Base-by-base conservation (phyloP, 2,797 vertebrate genomes). In the Astyanax mexicanus region DNA sequence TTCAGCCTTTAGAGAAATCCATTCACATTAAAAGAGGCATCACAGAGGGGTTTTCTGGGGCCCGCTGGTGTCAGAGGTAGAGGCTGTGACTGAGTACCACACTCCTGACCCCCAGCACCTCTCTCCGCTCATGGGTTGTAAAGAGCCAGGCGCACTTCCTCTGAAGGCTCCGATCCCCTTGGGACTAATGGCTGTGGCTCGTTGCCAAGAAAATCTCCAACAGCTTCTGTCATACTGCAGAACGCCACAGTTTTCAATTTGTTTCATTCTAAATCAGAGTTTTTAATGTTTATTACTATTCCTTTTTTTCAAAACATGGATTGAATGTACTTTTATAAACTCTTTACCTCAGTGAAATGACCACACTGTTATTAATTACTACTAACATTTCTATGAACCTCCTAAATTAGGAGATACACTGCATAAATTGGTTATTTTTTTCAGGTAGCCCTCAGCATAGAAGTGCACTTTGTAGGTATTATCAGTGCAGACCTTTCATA, bases 1-100 rank as follows among this genome's bases (percentile, higher is more conserved):
- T 69, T 60, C 45, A 11, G 38, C 64, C 58, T 27, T 83, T 64
- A 37, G 52, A 79, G 38, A 54, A 76, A 71, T 79, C 40, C 47
- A 62, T 81, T 77, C 60, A 74, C 68, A 81, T 83, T 83, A 81
- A 73, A 72, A 61, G 49, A 79, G 67, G 70, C 74, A 61, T 77
- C 79, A 79, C 47, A 52, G 61, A 76, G 66, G 69, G 74, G 49
- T 64, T 81, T 60, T 76, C 29, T 51, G 72, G 35, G 76, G 52
- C 51, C 69, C 42, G 65, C 60, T 69, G 52, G 70, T 79, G 82
- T 72, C 60, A 79, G 42, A 51, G 54, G 71, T 52, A 54, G 47
- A 62, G 47, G 25, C 77, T 54, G 19, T 74, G 74, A 82, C 71
- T 66, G 69, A 78, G 64, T 61, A 72, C 49, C 37, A 64, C 6